A percentile compares a stretch with the other conserved stretches of the same genome.
Evolutionary conservation across 2,113 vertebrate genomes (phyloP).

Genomic region (Stictonetta naevosa): DNA sequence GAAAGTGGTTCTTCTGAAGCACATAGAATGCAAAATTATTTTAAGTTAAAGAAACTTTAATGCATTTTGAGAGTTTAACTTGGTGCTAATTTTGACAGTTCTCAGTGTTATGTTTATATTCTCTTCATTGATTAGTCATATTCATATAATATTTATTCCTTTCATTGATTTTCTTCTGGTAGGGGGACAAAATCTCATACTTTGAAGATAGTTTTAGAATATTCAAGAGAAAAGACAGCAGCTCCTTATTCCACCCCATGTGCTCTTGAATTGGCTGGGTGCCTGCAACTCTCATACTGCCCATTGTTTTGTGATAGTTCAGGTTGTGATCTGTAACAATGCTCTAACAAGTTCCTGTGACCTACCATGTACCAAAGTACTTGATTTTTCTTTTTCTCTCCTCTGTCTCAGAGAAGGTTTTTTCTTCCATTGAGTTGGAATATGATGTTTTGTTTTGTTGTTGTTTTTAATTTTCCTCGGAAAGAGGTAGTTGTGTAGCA

Average conservation of each 20-base stretch:
- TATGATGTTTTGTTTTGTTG: background rate
- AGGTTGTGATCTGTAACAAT: conserved; percentile 22
- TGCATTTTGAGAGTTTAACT: background rate
- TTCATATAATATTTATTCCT: no score
- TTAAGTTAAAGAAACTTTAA: background rate
- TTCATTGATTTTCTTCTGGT: background rate
- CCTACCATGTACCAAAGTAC: background rate
- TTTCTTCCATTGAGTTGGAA: background rate
- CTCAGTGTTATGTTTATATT: background rate
- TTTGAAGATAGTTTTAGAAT: background rate
- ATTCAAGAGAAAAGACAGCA: background rate
- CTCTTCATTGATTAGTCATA: no score
- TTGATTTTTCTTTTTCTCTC: background rate
- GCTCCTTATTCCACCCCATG: background rate
- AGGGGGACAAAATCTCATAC: accelerated
- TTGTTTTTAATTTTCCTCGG: background rate
- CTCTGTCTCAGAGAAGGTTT: background rate
- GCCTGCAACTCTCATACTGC: background rate
- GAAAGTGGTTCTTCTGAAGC: background rate
- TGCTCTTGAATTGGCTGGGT: background rate
- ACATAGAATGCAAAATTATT: background rate
- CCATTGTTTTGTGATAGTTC: background rate
- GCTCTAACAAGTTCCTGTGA: conserved; percentile 5
- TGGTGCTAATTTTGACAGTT: background rate
- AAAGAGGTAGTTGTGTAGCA: background rate